Evolutionary conservation across 1,140 invertebrate genomes (phyloP), one percentile per base, ranked within the genome.

Genomic region (Phocides pigmalion): DNA sequence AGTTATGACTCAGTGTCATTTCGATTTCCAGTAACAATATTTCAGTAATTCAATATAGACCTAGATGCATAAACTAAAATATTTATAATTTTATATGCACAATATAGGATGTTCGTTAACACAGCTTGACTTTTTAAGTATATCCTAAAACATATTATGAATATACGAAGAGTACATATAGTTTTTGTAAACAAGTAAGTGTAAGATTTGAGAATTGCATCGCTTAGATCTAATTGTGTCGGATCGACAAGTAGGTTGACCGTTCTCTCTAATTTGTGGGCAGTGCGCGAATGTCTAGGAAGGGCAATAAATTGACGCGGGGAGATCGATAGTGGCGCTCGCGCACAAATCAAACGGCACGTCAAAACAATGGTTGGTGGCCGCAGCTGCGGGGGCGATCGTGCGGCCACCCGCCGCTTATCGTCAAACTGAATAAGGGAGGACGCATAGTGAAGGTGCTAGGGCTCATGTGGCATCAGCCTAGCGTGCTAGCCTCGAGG

Each of bases 331-430:
- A 76, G 71, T 62, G 63, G 74, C 75, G 76, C 75, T 66, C 70
- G 78, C 75, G 77, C 81, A 87, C 82, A 87, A 87, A 87, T 85
- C 82, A 84, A 76, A 74, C 61, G 70, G 64, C 67, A 82, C 80
- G 80, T 84, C 81, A 81, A 81, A 84, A 76, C 79, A 78, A 81
- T 82, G 78, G 79, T 68, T 65, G 69, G 70, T 72, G 76, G 76
- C 54, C 64, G 67, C 68, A 70, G 77, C 82, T 87, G 80, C 80
- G 75, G 79, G 77, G 81, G 82, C 81, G 80, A 82, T 87, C 80
- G 80, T 87, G 79, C 73, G 71, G 66, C 72, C 71, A 71, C 72
- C 76, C 78, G 78, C 70, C 70, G 81, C 66, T 79, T 79, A 82
- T 80, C 82, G 74, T 74, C 70, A 69, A 70, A 68, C 67, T 62